These are phyloP conservation scores for Temnothorax rugatulus DNA, from an alignment of 2,888 invertebrate genomes.

Conservation along the genomic window DNA sequence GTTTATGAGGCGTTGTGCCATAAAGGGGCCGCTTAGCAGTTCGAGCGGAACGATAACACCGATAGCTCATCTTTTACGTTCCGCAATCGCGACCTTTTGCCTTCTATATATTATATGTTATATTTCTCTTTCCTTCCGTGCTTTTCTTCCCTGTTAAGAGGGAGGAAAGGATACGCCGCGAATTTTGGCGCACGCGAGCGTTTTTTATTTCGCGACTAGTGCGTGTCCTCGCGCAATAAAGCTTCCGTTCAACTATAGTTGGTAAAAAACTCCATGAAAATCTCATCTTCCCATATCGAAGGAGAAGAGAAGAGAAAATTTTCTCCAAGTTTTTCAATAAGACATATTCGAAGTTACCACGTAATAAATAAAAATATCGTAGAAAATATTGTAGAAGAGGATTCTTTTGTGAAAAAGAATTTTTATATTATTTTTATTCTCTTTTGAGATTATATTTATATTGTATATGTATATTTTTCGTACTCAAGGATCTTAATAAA, in stretches of 20 bases:
- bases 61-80: slow-evolving; percentile 72
- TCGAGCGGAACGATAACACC: slow-evolving; percentile 64
- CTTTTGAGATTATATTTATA: background rate
- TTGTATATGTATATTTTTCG: background rate
- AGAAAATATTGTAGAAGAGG: background rate
- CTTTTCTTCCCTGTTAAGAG: slow-evolving; percentile 61
- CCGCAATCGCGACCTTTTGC: slow-evolving; percentile 63
- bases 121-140: background rate
- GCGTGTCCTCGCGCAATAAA: slow-evolving; percentile 53
- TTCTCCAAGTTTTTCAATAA: background rate
- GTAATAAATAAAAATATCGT: background rate
- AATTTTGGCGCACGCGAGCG: slow-evolving; percentile 45
- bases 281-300: background rate
- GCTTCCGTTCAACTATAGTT: background rate
- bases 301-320: background rate
- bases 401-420: background rate
- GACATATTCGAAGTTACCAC: background rate
- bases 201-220: slow-evolving; percentile 6
- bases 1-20: slow-evolving; percentile 26
- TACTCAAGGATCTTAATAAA: background rate
- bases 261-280: background rate
- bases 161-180: slow-evolving; percentile 1
- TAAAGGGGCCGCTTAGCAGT: slow-evolving; percentile 41
- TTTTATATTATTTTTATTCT: background rate
- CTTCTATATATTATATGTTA: background rate